Evolutionary conservation across 2,113 vertebrate species (phyloP).

Genomic region (Xenopus borealis): DNA sequence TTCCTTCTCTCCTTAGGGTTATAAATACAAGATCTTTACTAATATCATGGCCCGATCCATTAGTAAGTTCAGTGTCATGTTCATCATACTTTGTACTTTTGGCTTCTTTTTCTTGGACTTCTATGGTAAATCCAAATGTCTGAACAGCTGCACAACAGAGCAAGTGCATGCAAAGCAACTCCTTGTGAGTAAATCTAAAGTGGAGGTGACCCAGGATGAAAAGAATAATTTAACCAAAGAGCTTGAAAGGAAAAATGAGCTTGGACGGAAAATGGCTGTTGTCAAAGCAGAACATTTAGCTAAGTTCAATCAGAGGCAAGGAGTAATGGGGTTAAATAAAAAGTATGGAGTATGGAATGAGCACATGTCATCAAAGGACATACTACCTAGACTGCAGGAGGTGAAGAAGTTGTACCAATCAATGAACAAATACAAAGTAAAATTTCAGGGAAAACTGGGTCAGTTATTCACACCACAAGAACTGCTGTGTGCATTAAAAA

Average conservation of each 20-base stretch:
- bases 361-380: constrained; percentile 65
- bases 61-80: not conserved
- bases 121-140: not conserved
- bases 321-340: not conserved
- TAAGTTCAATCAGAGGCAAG: no score
- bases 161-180: no score
- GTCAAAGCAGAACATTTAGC: no score
- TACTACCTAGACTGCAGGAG: constrained; percentile 62
- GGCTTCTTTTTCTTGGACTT: not conserved
- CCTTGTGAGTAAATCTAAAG: no score
- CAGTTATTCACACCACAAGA: constrained; percentile 55
- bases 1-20: no score
- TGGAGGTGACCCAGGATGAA: no score
- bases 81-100: not conserved
- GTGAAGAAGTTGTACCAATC: constrained; percentile 60
- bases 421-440: constrained; percentile 72
- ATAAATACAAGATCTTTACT: no score
- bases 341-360: constrained; percentile 68
- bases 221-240: no score
- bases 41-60: not conserved
- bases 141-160: not conserved
- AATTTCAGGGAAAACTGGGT: constrained; percentile 53
- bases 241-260: no score
- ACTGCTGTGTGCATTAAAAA: constrained; percentile 64
- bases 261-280: no score